Evolutionary conservation across 1,140 invertebrate species (phyloP), one percentile per base, ranked within the genome.

Genomic region (Micrasema minimum): DNA sequence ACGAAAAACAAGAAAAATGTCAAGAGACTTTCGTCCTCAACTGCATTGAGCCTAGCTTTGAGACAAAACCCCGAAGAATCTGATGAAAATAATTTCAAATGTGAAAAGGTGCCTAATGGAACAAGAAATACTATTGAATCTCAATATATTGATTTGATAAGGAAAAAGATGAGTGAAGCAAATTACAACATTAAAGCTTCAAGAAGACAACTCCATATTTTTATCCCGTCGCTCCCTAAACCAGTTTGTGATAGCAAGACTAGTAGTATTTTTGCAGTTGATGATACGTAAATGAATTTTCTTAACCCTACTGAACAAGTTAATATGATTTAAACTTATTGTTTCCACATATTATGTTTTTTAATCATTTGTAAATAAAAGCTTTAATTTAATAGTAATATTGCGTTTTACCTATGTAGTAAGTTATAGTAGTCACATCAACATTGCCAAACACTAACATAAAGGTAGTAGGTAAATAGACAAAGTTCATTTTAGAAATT

Each of bases 201-300:
- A 5, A 86, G 85, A 76, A 82, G 83, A 72, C 88, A 91, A 76
- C 81, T 91, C 11, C 89, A 91, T 74, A 89, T 91, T 51, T 90
- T 90, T 73, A 87, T 91, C 83, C 90, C 90, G 0, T 85, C 84
- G 74, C 78, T 89, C 38, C 80, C 82, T 5, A 86, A 86, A 74
- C 85, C 82, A 45, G 23, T 11, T 14, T 59, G 45, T 41, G 57
- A 62, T 22, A 62, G 67, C 50, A 50, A 61, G 37, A 38, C 43
- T 22, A 69, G 67, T 22, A 69, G 66, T 68, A 35, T 57, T 68
- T 10, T 68, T 10, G 45, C 66, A 12, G 38, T 38, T 46, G 53
- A 68, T 31, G 66, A 68, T 18, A 23, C 57, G 23, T 53, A 55
- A 68, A 9, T n/a, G n/a, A n/a, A n/a, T n/a, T n/a, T n/a, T n/a